Evolutionary conservation across 2,113 vertebrate genomes (phyloP).

Genomic region (Cettia cetti): DNA sequence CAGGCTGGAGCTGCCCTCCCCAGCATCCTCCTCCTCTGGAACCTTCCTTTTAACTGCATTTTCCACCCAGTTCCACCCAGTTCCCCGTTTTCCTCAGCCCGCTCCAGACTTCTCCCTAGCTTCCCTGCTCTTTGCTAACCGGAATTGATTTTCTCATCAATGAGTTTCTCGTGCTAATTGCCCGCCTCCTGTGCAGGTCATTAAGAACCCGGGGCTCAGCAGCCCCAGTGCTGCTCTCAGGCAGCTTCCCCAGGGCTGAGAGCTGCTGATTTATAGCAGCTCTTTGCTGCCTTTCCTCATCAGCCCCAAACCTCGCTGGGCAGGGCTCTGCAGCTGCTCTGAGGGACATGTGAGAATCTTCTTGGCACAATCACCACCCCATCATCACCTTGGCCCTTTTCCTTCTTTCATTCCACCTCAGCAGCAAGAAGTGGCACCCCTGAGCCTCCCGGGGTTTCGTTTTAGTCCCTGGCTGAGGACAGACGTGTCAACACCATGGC

Average conservation of each 20-base stretch:
- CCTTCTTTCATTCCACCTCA: not conserved
- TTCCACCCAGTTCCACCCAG: not conserved
- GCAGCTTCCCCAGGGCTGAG: not conserved
- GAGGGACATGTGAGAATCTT: not conserved
- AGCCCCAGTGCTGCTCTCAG: not conserved
- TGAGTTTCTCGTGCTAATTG: not conserved
- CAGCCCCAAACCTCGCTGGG: not conserved
- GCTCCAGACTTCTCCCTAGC: not conserved
- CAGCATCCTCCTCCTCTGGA: not conserved
- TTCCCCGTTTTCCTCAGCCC: not conserved
- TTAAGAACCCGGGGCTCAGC: not conserved
- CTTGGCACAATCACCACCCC: not conserved
- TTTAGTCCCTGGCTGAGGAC: not conserved
- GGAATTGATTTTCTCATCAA: not conserved
- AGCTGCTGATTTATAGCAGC: not conserved
- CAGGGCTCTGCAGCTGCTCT: not conserved
- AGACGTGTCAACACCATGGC: not conserved
- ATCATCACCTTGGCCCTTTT: not conserved
- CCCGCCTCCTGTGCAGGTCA: not conserved
- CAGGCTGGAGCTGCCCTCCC: not conserved
- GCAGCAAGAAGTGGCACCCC: not conserved
- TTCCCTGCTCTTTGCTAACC: not conserved
- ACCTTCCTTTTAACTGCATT: not conserved
- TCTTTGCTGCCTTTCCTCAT: not conserved
- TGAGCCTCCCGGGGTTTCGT: not conserved